phyloP scores from a whole-genome alignment of 2,797 vertebrate genomes.

The Lutra lutra region DNA sequence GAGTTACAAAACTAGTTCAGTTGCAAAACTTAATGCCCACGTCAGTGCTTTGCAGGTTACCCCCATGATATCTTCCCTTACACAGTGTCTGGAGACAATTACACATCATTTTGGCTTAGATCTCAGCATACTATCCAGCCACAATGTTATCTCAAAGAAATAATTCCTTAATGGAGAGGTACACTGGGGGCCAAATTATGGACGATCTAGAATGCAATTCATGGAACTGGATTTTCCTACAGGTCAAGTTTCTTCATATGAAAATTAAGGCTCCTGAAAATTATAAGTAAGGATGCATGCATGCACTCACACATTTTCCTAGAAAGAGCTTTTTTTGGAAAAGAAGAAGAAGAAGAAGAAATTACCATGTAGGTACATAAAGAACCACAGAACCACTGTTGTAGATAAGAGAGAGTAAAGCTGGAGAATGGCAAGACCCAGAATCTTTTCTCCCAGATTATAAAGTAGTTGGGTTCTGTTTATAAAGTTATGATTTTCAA shows the following conservation, averaged over 20 bases:
- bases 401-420: background rate
- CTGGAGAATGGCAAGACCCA: background rate
- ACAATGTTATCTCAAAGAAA: background rate
- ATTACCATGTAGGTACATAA: background rate
- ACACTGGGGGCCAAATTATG: background rate
- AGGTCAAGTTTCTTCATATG: background rate
- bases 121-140: background rate
- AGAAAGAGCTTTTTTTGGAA: background rate
- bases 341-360: background rate
- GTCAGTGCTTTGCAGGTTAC: accelerated
- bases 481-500: background rate
- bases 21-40: background rate
- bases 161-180: background rate
- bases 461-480: background rate
- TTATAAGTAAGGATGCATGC: background rate
- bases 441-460: background rate
- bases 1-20: background rate
- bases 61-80: background rate
- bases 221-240: background rate
- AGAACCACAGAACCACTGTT: background rate
- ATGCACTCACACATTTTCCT: background rate
- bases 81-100: background rate
- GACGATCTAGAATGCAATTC: background rate
- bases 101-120: background rate
- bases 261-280: background rate